Evolutionary conservation across 2,888 invertebrate genomes (phyloP).

Genomic region (Metallyticus violacea): DNA sequence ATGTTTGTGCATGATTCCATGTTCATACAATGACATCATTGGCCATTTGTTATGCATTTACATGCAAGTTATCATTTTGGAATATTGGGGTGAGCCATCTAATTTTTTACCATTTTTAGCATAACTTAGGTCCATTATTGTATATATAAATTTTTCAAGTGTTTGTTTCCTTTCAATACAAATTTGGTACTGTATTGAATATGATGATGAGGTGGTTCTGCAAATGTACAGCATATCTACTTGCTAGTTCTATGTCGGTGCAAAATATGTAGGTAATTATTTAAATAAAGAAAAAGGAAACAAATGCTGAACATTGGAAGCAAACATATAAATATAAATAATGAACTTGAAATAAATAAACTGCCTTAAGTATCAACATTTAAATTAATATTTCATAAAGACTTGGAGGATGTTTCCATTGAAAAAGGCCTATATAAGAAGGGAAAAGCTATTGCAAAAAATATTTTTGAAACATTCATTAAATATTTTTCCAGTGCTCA

Average conservation of each 20-base stretch:
- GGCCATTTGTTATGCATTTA: constrained; percentile 32
- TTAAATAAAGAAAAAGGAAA: constrained; percentile 17
- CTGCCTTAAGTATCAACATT: neutral
- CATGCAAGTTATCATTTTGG: constrained; percentile 28
- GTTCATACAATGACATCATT: constrained; percentile 27
- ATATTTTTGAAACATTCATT: neutral
- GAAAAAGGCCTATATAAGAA: neutral
- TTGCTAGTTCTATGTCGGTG: constrained; percentile 10
- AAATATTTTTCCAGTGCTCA: neutral
- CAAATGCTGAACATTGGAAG: neutral
- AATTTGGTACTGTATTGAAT: neutral
- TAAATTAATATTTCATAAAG: neutral
- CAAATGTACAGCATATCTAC: neutral
- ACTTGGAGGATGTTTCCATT: neutral
- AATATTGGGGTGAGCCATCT: constrained; percentile 17
- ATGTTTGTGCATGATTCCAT: constrained; percentile 30
- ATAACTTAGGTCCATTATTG: constrained; percentile 25
- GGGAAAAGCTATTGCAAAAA: neutral
- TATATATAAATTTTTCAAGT: constrained; percentile 14
- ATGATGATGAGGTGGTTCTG: neutral
- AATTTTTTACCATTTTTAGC: constrained; percentile 35
- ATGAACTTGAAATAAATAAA: neutral
- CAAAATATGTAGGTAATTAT: constrained; percentile 4
- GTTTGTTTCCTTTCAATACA: neutral
- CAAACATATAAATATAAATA: neutral